Evolutionary conservation across 2,113 vertebrate species (phyloP).

Genomic region (Carassius auratus): DNA sequence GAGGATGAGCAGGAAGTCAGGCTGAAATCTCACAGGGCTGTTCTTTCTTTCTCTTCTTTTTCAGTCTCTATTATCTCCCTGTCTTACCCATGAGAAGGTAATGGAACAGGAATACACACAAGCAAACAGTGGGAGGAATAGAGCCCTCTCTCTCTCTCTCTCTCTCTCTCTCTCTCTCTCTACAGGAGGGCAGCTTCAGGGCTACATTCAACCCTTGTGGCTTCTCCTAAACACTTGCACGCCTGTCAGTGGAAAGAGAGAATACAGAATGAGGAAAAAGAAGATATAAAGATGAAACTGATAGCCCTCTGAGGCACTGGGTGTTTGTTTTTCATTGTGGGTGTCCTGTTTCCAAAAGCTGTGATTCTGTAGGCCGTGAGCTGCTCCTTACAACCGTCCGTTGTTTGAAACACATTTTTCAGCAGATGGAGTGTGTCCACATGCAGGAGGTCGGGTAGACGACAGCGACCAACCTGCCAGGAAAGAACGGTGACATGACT

Average conservation of each 20-base stretch:
- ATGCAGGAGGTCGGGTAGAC: slow-evolving; percentile 22
- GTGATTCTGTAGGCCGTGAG: slow-evolving; percentile 24
- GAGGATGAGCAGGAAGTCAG: slow-evolving; percentile 36
- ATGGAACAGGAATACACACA: slow-evolving; percentile 35
- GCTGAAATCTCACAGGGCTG: slow-evolving; percentile 27
- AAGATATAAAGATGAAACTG: slow-evolving; percentile 49
- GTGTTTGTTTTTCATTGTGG: slow-evolving; percentile 56
- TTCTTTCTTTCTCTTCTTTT: slow-evolving; percentile 7
- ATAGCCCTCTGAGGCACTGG: slow-evolving; percentile 52
- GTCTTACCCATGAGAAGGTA: slow-evolving; percentile 34
- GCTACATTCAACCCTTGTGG: slow-evolving; percentile 37
- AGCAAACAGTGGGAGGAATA: slow-evolving; percentile 35
- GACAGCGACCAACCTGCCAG: slow-evolving; percentile 35
- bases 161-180: slow-evolving; percentile 16
- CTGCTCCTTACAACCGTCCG: slow-evolving; percentile 47
- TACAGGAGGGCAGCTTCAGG: slow-evolving; percentile 30
- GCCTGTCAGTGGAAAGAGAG: slow-evolving; percentile 48
- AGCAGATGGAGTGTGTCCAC: slow-evolving; percentile 36
- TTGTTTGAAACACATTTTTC: slow-evolving; percentile 43
- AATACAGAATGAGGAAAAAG: slow-evolving; percentile 22
- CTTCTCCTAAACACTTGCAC: slow-evolving; percentile 40
- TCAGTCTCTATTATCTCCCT: slow-evolving; percentile 31
- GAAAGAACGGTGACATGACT: slow-evolving; percentile 21
- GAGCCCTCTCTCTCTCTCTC: not conserved
- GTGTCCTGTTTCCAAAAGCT: slow-evolving; percentile 46